phyloP scores from a whole-genome alignment of 1,140 invertebrate species.

The Drosophila takahashii region DNA sequence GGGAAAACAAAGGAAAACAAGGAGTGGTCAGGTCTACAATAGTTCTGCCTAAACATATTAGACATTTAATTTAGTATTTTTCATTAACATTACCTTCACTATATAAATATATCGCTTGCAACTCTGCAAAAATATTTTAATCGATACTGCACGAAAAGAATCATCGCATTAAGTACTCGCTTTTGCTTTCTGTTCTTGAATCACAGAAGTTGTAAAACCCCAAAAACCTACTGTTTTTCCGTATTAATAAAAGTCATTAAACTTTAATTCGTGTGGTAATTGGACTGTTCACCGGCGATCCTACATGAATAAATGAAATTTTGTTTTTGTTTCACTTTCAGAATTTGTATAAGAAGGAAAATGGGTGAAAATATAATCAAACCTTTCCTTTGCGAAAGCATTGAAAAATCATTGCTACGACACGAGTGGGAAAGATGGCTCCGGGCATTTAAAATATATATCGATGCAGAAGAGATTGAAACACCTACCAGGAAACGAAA shows the following conservation, averaged over 20 bases:
- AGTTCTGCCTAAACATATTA: background rate
- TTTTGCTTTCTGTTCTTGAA: too few species aligned
- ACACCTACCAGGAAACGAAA: constrained; percentile 11
- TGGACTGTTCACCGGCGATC: too few species aligned
- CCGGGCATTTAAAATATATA: constrained; percentile 18
- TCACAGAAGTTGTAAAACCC: too few species aligned
- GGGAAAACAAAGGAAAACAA: constrained; percentile 1
- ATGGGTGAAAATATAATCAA: too few species aligned
- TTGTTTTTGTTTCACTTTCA: constrained; percentile 2
- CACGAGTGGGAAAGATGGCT: constrained; percentile 17
- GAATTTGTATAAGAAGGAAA: background rate
- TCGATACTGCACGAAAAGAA: background rate
- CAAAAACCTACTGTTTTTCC: too few species aligned
- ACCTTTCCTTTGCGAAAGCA: constrained; percentile 15
- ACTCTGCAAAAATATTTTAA: background rate
- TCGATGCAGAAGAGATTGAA: constrained; percentile 15
- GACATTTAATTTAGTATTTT: background rate
- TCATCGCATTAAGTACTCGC: background rate
- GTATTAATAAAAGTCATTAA: too few species aligned
- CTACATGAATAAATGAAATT: too few species aligned
- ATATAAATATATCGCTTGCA: background rate
- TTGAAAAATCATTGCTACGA: constrained; percentile 11
- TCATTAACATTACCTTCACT: background rate
- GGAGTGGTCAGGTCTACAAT: background rate
- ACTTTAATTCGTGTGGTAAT: too few species aligned